Evolutionary conservation across 2,113 vertebrate species (phyloP), one percentile per base, ranked within the genome.

Genomic region (Carlito syrichta): DNA sequence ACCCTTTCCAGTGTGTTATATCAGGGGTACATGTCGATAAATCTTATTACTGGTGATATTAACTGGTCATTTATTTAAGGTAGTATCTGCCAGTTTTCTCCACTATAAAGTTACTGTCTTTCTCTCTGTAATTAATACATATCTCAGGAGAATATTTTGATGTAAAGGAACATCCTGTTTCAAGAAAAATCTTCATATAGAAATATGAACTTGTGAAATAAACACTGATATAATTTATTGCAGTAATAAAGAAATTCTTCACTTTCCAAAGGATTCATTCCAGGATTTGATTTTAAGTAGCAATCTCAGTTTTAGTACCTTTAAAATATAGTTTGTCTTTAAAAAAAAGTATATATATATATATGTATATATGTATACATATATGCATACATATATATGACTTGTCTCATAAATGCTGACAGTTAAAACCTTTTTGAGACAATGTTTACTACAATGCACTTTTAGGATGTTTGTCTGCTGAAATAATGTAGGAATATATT

Each of bases 231-330:
- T 58, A 23, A 62, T 74, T 74, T 85, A 52, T 50, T 85, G 5
- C 45, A 17, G 79, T 50, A 85, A 38, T 56, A 86, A 89, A 89
- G 13, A 56, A 62, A 62, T 73, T 62, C 50, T 83, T 88, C 48
- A 82, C 25, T 85, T 96, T 58, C 52, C 69, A 52, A 91, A 74
- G 54, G 35, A 63, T 69, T 96, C 35, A 23, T 14, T 3, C 4
- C 27, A 86, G 66, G 35, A 86, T 96, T 96, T 86, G 35, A 79
- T 83, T 78, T 89, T 86, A 89, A 95, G 25, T 86, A 95, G 25
- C 22, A 12, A 38, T 58, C n/a, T 92, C 27, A 82, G 8, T 50
- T 89, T 32, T 77, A 77, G 32, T 63, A 22, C 27, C 60, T 86
- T 93, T 95, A 69, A 94, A 86, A 86, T 79, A 62, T 14, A 60